These are phyloP conservation scores for Hystrix cristata DNA, from an alignment of 2,113 vertebrate genomes.

Conservation along the genomic window DNA sequence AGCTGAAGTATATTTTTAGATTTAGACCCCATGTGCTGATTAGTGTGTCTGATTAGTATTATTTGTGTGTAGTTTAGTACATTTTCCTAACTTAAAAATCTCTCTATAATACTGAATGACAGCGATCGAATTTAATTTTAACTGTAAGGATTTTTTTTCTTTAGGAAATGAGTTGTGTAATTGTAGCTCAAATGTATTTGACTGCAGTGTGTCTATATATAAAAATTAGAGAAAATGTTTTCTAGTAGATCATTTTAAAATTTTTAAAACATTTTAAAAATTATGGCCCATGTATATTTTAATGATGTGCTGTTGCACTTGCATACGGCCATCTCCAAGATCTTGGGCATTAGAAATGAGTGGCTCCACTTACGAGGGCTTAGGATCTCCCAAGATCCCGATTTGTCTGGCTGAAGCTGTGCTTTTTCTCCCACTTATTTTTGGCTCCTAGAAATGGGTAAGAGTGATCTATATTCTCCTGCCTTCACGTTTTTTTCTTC, in stretches of 20 bases:
- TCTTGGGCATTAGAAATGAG: not conserved
- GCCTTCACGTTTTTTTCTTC: not conserved
- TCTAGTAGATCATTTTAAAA: not conserved
- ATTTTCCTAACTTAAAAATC: slow-evolving; percentile 45
- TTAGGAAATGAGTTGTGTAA: slow-evolving; percentile 47
- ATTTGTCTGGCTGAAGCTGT: not conserved
- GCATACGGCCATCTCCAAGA: not conserved
- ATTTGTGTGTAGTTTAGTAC: not conserved
- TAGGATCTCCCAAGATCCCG: slow-evolving; percentile 28
- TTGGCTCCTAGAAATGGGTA: slow-evolving; percentile 1
- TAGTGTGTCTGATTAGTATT: not conserved
- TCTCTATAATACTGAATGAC: not conserved
- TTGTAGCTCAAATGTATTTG: not conserved
- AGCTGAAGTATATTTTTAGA: slow-evolving; percentile 14
- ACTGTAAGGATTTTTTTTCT: not conserved
- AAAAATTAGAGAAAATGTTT: slow-evolving; percentile 36
- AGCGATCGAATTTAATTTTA: slow-evolving; percentile 50
- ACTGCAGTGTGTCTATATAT: not conserved
- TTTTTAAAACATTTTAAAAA: not conserved
- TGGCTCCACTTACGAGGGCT: not conserved
- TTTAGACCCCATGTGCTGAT: not conserved
- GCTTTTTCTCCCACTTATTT: not conserved
- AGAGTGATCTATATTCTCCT: slow-evolving; percentile 9
- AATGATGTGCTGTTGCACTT: not conserved
- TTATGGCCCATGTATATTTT: not conserved